Base-by-base conservation (phyloP, 2,113 vertebrate genomes). In the Hippocampus guttulatus region DNA sequence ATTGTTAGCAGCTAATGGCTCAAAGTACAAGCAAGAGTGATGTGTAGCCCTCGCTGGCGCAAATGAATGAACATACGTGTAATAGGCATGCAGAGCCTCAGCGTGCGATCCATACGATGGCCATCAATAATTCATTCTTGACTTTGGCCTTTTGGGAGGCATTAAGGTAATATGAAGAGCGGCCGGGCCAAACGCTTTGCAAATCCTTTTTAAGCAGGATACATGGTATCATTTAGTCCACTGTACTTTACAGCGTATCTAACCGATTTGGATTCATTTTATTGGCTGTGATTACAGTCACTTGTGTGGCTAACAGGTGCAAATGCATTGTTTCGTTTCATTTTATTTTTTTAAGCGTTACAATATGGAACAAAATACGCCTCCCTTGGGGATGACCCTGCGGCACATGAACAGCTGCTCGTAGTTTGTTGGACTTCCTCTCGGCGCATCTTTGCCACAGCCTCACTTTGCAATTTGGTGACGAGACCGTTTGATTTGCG, bases 111-210 rank as follows among this genome's bases (percentile, higher is more conserved):
- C 82, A 90, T 90, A 90, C 86, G 87, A 90, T 89, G 86, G 75
- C 81, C 89, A 91, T 90, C 87, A 92, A 91, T 92, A 90, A 92
- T 91, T 92, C 87, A 91, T 88, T 63, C 81, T 71, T 83, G 83
- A 82, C 85, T 89, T 78, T 87, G 88, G 87, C 82, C 89, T 90
- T 90, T 90, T 85, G 90, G 87, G 91, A 91, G 87, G 80, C 87
- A 90, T 91, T 89, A 89, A 88, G 84, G 88, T 90, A 91, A 91
- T 89, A 88, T 88, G 86, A 88, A 91, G 85, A 88, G 90, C 84
- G 89, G 83, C 88, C 81, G 84, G 87, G 84, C 89, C 88, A 88
- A 88, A 88, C 88, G 85, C 80, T 88, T 89, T 85, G 87, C 81
- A 84, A 90, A 91, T 87, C 88, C 87, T 81, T 89, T 88, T 88